These are phyloP conservation scores for Drosophila prostipennis DNA, from an alignment of 2,888 invertebrate species.

Conservation along the genomic window DNA sequence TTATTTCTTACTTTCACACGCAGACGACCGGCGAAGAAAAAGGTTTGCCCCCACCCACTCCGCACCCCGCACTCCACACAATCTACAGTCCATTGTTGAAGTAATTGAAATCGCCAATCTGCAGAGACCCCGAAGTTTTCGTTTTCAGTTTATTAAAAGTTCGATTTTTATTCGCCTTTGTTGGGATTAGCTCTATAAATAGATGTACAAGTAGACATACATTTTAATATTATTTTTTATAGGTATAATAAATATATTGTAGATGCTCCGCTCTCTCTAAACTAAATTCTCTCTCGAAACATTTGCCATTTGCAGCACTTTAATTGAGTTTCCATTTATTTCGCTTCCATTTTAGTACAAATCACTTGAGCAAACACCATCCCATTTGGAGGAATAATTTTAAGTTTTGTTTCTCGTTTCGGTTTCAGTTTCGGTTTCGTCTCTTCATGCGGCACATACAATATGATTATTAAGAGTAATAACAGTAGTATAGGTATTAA, in stretches of 20 bases:
- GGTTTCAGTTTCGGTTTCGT: conserved; percentile 5
- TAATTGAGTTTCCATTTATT: conserved; percentile 22
- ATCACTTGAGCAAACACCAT: conserved; percentile 53
- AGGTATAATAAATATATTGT: conserved; percentile 64
- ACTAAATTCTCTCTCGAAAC: conserved; percentile 9
- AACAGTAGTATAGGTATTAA: conserved; percentile 49
- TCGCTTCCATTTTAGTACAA: conserved; percentile 49
- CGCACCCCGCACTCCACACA: background rate
- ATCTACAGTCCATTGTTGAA: conserved; percentile 20
- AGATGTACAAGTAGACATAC: conserved; percentile 49
- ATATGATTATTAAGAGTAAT: conserved; percentile 47
- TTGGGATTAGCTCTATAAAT: conserved; percentile 68
- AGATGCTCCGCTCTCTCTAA: conserved; percentile 29
- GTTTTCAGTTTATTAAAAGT: conserved; percentile 58
- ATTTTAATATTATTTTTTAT: conserved; percentile 48
- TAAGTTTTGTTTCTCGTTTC: conserved; percentile 19
- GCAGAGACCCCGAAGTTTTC: conserved; percentile 11
- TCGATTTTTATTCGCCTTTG: conserved; percentile 68
- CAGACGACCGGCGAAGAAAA: conserved; percentile 30
- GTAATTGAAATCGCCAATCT: conserved; percentile 57
- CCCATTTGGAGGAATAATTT: conserved; percentile 32
- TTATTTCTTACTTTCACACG: conserved; percentile 68
- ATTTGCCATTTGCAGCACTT: conserved; percentile 38
- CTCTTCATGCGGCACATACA: conserved; percentile 38
- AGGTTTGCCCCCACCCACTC: conserved; percentile 39